phyloP scores from a whole-genome alignment of 2,888 invertebrate genomes.

The Lysandra coridon region DNA sequence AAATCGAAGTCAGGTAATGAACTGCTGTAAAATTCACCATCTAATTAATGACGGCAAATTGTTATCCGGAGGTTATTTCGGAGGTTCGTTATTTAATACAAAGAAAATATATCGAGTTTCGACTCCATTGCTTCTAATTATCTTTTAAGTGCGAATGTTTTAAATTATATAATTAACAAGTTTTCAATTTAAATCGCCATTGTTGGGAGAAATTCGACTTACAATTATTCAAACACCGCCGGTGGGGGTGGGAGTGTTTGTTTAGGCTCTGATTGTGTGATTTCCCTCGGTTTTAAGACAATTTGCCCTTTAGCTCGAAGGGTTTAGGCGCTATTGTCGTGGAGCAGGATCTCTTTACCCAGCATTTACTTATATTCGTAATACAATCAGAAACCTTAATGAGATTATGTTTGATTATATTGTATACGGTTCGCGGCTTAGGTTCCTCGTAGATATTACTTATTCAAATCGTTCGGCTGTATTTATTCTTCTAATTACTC shows the following conservation, averaged over 20 bases:
- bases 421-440: background rate
- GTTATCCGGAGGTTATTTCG: background rate
- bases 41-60: background rate
- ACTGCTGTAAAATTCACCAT: slow-evolving; percentile 17
- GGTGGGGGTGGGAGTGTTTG: slow-evolving; percentile 52
- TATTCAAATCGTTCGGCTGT: background rate
- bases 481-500: background rate
- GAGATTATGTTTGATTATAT: slow-evolving; percentile 23
- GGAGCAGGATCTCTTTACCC: background rate
- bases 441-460: background rate
- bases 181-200: slow-evolving; percentile 52
- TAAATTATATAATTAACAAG: slow-evolving; percentile 46
- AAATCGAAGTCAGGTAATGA: background rate
- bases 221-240: slow-evolving; percentile 61
- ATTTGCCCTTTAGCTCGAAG: background rate
- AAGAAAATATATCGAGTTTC: slow-evolving; percentile 22
- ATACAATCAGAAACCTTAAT: slow-evolving; percentile 27
- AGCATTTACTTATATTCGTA: slow-evolving; percentile 23
- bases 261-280: slow-evolving; percentile 63
- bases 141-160: slow-evolving; percentile 28
- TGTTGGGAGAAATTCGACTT: slow-evolving; percentile 61
- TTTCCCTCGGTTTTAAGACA: slow-evolving; percentile 38
- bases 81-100: slow-evolving; percentile 6
- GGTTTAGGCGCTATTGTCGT: background rate
- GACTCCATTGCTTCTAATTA: background rate